A percentile compares a stretch with the other conserved stretches of the same genome.
These are phyloP conservation scores for Coelopa frigida DNA, from an alignment of 1,140 invertebrate genomes.

Conservation along the genomic window DNA sequence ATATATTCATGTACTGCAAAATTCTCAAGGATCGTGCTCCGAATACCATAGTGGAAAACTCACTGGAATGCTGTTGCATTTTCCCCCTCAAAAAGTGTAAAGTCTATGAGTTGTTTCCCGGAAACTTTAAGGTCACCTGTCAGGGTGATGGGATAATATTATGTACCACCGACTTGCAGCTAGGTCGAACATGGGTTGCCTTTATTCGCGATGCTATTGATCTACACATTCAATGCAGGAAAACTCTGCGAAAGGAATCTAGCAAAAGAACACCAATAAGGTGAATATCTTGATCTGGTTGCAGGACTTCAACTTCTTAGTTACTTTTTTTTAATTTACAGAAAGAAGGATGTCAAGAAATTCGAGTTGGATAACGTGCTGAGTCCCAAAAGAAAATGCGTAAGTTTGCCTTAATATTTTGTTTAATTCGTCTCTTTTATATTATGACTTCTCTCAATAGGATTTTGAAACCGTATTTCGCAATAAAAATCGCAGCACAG, in stretches of 20 bases:
- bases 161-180: slow-evolving; percentile 49
- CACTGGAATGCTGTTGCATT: slow-evolving; percentile 52
- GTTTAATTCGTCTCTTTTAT: not conserved
- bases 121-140: slow-evolving; percentile 52
- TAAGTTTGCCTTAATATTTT: slow-evolving; percentile 23
- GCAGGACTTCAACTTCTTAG: not conserved
- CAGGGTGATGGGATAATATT: slow-evolving; percentile 53
- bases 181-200: slow-evolving; percentile 52
- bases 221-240: slow-evolving; percentile 50
- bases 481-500: slow-evolving; percentile 25
- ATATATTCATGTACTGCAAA: slow-evolving; percentile 58
- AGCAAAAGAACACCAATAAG: slow-evolving; percentile 52
- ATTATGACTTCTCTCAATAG: slow-evolving; percentile 14
- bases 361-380: slow-evolving; percentile 43
- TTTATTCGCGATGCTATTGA: slow-evolving; percentile 51
- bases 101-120: slow-evolving; percentile 50
- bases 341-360: slow-evolving; percentile 48
- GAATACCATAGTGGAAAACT: slow-evolving; percentile 45
- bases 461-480: slow-evolving; percentile 29
- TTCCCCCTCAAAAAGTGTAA: slow-evolving; percentile 57
- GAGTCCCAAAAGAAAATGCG: slow-evolving; percentile 37
- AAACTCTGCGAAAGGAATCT: slow-evolving; percentile 55
- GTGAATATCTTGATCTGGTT: not conserved
- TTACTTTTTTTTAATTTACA: slow-evolving; percentile 2
- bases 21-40: slow-evolving; percentile 42